Conservation (phyloP, 2,113 vertebrate genomes). For the Hydrochoerus hydrochaeris region DNA sequence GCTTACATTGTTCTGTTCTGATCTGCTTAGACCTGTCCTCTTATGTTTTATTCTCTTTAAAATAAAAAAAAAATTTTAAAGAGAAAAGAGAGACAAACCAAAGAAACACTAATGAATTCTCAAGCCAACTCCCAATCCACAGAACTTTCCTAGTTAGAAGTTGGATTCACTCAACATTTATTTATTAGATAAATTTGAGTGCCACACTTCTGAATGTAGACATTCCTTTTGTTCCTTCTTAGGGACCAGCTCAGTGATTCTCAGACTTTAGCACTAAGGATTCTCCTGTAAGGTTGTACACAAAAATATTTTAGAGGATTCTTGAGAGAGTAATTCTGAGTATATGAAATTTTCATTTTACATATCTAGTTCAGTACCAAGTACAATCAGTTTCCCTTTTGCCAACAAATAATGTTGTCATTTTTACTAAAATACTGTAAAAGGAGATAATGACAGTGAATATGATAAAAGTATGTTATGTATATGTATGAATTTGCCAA, state of each 20-base stretch:
- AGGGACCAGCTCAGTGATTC: background rate
- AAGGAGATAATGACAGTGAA: background rate
- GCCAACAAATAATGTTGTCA: background rate
- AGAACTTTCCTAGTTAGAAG: background rate
- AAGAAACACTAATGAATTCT: conserved; percentile 26
- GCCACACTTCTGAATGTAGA: background rate
- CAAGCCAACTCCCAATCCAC: background rate
- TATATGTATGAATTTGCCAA: background rate
- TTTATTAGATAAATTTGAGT: conserved; percentile 31
- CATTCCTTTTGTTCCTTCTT: background rate
- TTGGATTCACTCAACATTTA: conserved; percentile 41
- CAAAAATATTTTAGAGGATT: background rate
- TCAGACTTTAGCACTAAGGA: background rate
- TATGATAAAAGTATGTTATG: background rate
- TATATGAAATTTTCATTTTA: background rate
- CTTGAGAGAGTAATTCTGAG: background rate
- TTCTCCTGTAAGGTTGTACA: background rate
- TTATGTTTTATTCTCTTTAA: too few species aligned
- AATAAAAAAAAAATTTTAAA: too few species aligned
- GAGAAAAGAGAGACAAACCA: conserved; percentile 47
- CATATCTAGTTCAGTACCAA: background rate
- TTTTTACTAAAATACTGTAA: background rate
- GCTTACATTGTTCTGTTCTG: too few species aligned
- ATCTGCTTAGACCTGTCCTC: too few species aligned
- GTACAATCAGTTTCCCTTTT: background rate